A percentile compares a stretch with the other conserved stretches of the same genome.
Evolutionary conservation across 2,797 vertebrate species (phyloP).

Genomic region (Hipposideros larvatus): DNA sequence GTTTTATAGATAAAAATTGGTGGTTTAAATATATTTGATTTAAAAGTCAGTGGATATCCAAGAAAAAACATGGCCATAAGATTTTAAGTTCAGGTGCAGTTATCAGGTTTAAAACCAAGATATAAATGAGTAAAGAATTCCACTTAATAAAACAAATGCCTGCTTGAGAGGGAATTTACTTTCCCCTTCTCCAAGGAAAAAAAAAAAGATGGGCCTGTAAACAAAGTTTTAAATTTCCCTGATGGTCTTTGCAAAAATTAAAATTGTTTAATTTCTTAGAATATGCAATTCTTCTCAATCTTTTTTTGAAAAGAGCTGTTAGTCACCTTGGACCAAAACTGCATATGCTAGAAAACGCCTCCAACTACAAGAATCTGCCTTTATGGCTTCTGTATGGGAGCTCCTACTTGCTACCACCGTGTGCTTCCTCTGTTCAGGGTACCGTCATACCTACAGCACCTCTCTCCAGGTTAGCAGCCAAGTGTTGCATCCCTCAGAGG

Average conservation of each 20-base stretch:
- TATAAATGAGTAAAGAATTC: slow-evolving; percentile 1
- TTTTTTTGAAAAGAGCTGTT: background rate
- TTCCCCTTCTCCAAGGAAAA: background rate
- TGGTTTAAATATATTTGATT: slow-evolving; percentile 5
- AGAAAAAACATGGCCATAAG: background rate
- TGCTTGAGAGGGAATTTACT: slow-evolving; percentile 35
- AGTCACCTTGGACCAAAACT: background rate
- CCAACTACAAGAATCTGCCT: background rate
- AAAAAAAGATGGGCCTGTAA: background rate
- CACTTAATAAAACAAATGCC: slow-evolving; percentile 5
- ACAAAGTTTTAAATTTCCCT: slow-evolving; percentile 24
- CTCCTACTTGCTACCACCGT: background rate
- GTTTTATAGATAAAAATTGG: background rate
- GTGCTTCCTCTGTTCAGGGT: background rate
- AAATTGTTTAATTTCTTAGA: slow-evolving; percentile 16
- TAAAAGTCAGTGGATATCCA: slow-evolving; percentile 11
- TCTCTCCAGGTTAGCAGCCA: background rate
- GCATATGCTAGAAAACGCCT: background rate
- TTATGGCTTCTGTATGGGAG: background rate
- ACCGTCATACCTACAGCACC: background rate
- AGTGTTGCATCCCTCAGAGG: background rate
- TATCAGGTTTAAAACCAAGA: slow-evolving; percentile 19
- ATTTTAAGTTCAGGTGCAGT: background rate
- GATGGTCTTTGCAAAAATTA: slow-evolving; percentile 22
- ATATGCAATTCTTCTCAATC: background rate